phyloP scores from a whole-genome alignment of 1,140 invertebrate species.

The Euura lappo region DNA sequence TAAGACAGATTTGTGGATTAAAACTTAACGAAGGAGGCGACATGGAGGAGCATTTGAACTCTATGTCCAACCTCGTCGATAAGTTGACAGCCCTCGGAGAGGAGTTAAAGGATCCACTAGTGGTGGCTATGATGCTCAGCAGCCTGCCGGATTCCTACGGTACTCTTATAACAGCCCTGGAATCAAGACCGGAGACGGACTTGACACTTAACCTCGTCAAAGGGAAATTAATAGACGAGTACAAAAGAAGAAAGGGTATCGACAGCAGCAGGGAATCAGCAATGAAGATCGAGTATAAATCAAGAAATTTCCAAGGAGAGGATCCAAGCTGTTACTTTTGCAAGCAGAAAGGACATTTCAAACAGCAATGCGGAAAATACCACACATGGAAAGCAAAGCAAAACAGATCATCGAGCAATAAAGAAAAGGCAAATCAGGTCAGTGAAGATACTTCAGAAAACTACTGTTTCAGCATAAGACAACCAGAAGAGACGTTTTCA shows the following conservation, averaged over 20 bases:
- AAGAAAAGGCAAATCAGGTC: neutral
- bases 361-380: constrained; percentile 9
- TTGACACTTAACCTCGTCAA: constrained; percentile 16
- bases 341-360: neutral
- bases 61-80: constrained; percentile 15
- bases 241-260: constrained; percentile 19
- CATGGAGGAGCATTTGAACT: constrained; percentile 31
- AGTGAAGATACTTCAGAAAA: no score
- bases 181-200: constrained; percentile 23
- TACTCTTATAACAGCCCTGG: constrained; percentile 26
- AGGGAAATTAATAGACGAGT: constrained; percentile 11
- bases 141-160: constrained; percentile 28
- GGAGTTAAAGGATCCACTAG: neutral
- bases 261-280: neutral
- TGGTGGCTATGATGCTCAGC: constrained; percentile 22
- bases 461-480: no score
- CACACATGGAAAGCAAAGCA: neutral
- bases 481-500: no score
- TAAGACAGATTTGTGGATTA: constrained; percentile 22
- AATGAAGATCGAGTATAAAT: constrained; percentile 8
- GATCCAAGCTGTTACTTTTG: constrained; percentile 11
- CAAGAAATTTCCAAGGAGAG: constrained; percentile 3
- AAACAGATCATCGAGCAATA: neutral
- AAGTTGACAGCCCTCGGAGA: constrained; percentile 22
- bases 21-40: constrained; percentile 8